Evolutionary conservation across 92 coral and sea anemone genomes (phyloP), one percentile per base, ranked within the genome.

Genomic region (Pocillopora meandrina): DNA sequence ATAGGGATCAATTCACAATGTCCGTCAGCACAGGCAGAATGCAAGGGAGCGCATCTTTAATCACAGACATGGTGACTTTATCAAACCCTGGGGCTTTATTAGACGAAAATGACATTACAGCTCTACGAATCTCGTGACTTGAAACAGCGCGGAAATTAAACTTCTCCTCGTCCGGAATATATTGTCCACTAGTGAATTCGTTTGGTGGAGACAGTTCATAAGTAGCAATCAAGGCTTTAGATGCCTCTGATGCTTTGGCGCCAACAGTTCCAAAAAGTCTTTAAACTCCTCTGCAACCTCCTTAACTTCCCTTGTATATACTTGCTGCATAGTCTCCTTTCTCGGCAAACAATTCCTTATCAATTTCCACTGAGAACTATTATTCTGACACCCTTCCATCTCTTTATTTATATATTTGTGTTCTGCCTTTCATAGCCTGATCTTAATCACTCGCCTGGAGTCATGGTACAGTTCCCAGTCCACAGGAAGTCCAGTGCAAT

Each of bases 221-320:
- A 76, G 81, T 78, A 76, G 80, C 77, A 85, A 85, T 64, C 84
- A 77, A 85, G 75, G 83, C 71, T 76, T 76, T 76, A 75, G 88
- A 85, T 75, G 83, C 78, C 70, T 85, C 84, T 77, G 90, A 83
- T 62, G 86, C 88, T 42, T 89, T 89, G 34, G 82, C 88, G 78
- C 88, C 82, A 84, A 89, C 77, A 26, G 26, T 26, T 26, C 0
- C 26, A 26, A 26, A 26, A 26, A 26, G 1, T 26, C 26, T 26
- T 26, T 26, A 73, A 65, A 85, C 82, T 87, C 67, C 80, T 81
- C 81, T 73, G 85, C 72, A 14, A 85, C 79, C 80, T 74, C 82
- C 76, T 85, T 79, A 77, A 84, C 81, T 61, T 89, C 26, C 26
- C 26, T 26, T 26, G 26, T 26, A 26, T 26, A 26, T 26, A 26